Conservation (phyloP, 1,140 invertebrate species). For the Agraylea sexmaculata region DNA sequence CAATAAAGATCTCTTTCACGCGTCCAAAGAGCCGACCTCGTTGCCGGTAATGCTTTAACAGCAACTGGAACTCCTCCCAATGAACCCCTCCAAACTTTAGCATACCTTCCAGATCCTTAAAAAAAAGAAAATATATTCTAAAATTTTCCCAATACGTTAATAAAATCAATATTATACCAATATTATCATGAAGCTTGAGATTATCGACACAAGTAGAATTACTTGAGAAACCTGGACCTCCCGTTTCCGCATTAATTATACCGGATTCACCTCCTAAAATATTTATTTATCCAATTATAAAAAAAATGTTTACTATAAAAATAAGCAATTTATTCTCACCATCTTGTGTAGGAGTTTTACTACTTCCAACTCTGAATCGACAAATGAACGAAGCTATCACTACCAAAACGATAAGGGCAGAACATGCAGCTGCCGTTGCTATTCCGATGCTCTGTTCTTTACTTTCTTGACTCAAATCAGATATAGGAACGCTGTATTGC, state of each 20-base stretch:
- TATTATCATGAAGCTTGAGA: conserved; percentile 20
- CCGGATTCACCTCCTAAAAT: conserved; percentile 8
- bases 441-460: too few species aligned
- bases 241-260: conserved; percentile 33
- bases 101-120: conserved; percentile 48
- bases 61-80: conserved; percentile 66
- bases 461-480: too few species aligned
- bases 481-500: too few species aligned
- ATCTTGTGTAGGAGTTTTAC: too few species aligned
- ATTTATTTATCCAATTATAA: too few species aligned
- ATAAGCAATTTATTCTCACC: too few species aligned
- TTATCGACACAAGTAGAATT: conserved; percentile 20
- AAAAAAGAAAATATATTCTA: conserved; percentile 2
- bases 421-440: too few species aligned
- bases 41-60: conserved; percentile 49
- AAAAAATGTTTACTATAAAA: too few species aligned
- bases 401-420: too few species aligned
- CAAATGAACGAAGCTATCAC: too few species aligned
- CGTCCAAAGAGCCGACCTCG: conserved; percentile 27
- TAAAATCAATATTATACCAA: conserved; percentile 11
- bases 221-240: conserved; percentile 19
- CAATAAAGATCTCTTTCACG: conserved; percentile 72
- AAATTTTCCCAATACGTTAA: neutral
- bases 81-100: conserved; percentile 68
- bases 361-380: too few species aligned